Conservation (phyloP, 37 sponge, comb jelly and placozoan species). For the Cliona cf. orientalis region DNA sequence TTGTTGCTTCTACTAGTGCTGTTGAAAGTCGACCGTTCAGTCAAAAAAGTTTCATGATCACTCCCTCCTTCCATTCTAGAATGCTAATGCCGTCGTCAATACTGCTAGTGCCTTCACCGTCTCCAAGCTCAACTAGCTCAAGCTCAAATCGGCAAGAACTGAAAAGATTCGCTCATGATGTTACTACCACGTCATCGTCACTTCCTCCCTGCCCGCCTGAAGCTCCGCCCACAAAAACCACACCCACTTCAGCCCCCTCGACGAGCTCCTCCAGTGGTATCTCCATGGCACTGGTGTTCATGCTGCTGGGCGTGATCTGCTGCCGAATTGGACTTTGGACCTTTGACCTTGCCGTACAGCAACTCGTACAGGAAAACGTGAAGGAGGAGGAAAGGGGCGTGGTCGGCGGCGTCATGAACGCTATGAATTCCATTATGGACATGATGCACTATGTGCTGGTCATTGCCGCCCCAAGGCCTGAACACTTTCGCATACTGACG, state of each 20-base stretch:
- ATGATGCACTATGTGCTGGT: slow-evolving; percentile 89
- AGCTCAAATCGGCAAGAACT: too few relatives aligned
- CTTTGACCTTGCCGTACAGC: slow-evolving; percentile 88
- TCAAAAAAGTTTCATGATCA: too few relatives aligned
- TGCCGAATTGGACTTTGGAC: slow-evolving; percentile 94
- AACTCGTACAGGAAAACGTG: slow-evolving; percentile 90
- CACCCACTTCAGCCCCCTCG: too few relatives aligned
- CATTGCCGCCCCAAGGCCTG: slow-evolving; percentile 72
- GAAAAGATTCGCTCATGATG: too few relatives aligned
- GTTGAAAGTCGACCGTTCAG: too few relatives aligned
- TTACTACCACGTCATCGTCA: background rate
- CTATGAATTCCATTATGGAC: slow-evolving; percentile 92
- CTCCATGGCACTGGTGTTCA: slow-evolving; percentile 31
- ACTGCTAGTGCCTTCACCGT: too few relatives aligned
- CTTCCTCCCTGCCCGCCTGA: background rate
- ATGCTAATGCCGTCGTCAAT: too few relatives aligned
- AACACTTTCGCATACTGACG: slow-evolving; percentile 78
- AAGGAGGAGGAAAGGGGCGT: slow-evolving; percentile 85
- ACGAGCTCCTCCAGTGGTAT: background rate
- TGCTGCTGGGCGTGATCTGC: slow-evolving; percentile 77
- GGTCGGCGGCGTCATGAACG: slow-evolving; percentile 93
- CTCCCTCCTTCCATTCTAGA: too few relatives aligned
- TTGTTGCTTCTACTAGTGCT: too few relatives aligned
- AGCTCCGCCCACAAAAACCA: background rate
- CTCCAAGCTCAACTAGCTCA: too few relatives aligned